A percentile compares a stretch with the other conserved stretches of the same genome.
phyloP scores from a whole-genome alignment of 1,140 invertebrate genomes.

The Papilio polytes region DNA sequence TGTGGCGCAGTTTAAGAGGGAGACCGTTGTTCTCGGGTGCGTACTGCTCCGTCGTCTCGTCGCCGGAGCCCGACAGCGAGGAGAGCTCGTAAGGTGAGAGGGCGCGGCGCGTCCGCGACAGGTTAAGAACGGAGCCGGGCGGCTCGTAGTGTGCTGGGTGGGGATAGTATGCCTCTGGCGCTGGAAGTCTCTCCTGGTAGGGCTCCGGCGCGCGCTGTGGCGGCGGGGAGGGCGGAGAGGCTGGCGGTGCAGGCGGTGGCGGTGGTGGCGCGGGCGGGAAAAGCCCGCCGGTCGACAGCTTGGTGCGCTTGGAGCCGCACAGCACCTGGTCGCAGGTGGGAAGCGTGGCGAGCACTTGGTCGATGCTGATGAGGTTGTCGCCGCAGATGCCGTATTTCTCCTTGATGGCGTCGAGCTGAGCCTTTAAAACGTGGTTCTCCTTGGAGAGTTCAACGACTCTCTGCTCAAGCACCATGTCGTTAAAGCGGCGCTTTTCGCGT shows the following conservation, averaged over 20 bases:
- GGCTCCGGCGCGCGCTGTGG: conserved; percentile 82
- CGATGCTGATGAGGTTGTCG: conserved; percentile 92
- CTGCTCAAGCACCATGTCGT: conserved; percentile 98
- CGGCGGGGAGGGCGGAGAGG: conserved; percentile 85
- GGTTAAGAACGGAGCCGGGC: conserved; percentile 87
- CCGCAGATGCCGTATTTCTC: conserved; percentile 97
- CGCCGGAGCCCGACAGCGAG: conserved; percentile 88
- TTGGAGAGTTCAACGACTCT: conserved; percentile 96
- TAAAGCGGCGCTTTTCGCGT: conserved; percentile 96
- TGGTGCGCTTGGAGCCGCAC: conserved; percentile 91
- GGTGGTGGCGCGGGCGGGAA: conserved; percentile 86
- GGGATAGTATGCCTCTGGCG: conserved; percentile 78
- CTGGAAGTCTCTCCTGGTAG: conserved; percentile 81
- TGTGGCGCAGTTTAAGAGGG: conserved; percentile 96
- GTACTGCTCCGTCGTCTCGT: conserved; percentile 85
- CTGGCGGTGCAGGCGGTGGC: conserved; percentile 87
- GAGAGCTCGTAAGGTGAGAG: conserved; percentile 89
- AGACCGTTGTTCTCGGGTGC: conserved; percentile 83
- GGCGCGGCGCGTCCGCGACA: conserved; percentile 84
- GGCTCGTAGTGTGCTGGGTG: conserved; percentile 82
- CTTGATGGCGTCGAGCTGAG: conserved; percentile 95
- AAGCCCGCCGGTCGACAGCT: conserved; percentile 85
- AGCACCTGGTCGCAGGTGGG: conserved; percentile 93
- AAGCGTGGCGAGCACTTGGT: conserved; percentile 93
- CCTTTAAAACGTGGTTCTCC: conserved; percentile 96